Base-by-base conservation (phyloP, 2,888 invertebrate genomes). In the Trachelus troglodyta region DNA sequence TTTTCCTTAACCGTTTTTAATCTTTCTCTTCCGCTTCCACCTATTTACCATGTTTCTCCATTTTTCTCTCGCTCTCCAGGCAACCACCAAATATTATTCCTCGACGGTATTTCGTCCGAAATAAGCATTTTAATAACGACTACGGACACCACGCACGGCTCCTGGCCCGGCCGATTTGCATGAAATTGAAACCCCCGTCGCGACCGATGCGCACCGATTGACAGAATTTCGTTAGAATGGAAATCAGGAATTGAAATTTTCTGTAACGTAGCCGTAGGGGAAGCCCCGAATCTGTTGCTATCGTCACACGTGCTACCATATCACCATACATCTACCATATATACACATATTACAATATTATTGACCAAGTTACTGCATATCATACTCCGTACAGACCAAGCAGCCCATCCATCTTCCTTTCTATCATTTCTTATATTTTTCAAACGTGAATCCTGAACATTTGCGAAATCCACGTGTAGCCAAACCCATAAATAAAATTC, bases 131-230 rank as follows among this genome's bases (percentile, higher is more conserved):
- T 85, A 85, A 85, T 85, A 85, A 86, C 78, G 81, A 77, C 34
- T 68, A 76, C 75, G 75, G n/a, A 30, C 33, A 30, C 33, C 37
- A n/a, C 68, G 30, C 23, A 73, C 77, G 74, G 75, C 78, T 68
- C 76, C 12, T 80, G 73, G 75, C 82, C 82, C 81, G 81, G 83
- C 82, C 82, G 86, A 88, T 88, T 87, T 87, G 87, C 88, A 88
- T 88, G 87, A 88, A 88, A 88, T 88, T 88, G 88, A 87, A 88
- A 86, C 85, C 79, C 85, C 81, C 79, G 81, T 79, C 79, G 82
- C 81, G 79, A 78, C 73, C 81, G 31, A 1, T 31, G 30, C 71
- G 71, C 83, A 80, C 81, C 84, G 83, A 82, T 85, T 81, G 81
- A 73, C 81, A 78, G 79, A 82, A 81, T 85, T 84, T 88, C 87